phyloP scores from a whole-genome alignment of 1,140 invertebrate species.

The Caenorhabditis briggsae region DNA sequence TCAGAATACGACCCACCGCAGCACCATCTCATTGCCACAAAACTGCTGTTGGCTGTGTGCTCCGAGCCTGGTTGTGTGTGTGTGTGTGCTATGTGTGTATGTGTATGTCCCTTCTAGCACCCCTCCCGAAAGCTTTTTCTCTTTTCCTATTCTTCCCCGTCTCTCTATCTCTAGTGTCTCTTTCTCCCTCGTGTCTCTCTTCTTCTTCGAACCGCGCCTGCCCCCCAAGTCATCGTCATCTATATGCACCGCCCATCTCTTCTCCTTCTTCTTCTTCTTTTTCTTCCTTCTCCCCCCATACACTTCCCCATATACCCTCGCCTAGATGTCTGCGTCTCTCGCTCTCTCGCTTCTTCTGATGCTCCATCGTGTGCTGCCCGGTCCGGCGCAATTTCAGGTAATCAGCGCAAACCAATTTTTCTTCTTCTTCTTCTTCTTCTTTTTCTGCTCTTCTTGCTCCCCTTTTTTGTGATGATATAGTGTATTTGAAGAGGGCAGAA shows the following conservation, averaged over 20 bases:
- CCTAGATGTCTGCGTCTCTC: background rate
- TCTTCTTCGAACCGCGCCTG: too few species aligned
- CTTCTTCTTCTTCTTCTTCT: too few species aligned
- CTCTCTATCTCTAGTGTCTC: too few species aligned
- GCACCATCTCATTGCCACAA: slow-evolving; percentile 58
- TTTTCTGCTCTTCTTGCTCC: too few species aligned
- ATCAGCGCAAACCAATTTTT: background rate
- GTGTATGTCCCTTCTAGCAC: slow-evolving; percentile 1
- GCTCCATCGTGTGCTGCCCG: slow-evolving; percentile 12
- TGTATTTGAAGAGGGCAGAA: too few species aligned
- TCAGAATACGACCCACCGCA: slow-evolving; percentile 58
- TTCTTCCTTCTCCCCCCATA: background rate
- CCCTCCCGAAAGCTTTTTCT: background rate
- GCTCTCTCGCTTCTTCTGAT: background rate
- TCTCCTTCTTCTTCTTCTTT: background rate
- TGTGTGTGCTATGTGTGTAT: background rate
- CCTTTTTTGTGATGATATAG: too few species aligned
- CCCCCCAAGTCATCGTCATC: too few species aligned
- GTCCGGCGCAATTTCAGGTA: slow-evolving; percentile 49
- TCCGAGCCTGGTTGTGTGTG: background rate
- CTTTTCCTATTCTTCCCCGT: too few species aligned
- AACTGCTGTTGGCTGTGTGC: background rate
- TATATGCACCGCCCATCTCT: background rate
- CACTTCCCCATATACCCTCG: too few species aligned
- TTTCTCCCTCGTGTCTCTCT: too few species aligned